These are phyloP conservation scores for Diadumene lineata DNA, from an alignment of 92 coral and sea anemone genomes.

Conservation along the genomic window DNA sequence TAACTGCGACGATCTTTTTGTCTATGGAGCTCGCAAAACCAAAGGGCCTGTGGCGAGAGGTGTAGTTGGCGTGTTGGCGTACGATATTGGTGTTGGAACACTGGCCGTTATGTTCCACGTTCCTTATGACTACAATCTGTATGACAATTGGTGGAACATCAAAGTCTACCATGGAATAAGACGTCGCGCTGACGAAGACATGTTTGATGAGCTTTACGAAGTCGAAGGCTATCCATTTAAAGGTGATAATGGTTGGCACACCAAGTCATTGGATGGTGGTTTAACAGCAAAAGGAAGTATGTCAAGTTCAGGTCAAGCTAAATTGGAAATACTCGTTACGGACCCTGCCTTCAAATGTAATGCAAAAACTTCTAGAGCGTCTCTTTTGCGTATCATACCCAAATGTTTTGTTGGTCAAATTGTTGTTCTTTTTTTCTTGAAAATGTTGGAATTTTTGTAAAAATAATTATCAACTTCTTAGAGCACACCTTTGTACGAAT, in stretches of 20 bases:
- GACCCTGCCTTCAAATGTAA: no score
- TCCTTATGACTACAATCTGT: constrained; percentile 47
- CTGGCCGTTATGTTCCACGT: constrained; percentile 53
- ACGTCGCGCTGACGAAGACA: constrained; percentile 10
- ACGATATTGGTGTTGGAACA: constrained; percentile 18
- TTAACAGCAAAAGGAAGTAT: not conserved
- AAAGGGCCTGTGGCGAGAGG: constrained; percentile 49
- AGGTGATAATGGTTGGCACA: constrained; percentile 16
- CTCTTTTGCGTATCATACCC: no score
- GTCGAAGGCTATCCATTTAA: constrained; percentile 1
- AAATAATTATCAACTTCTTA: no score
- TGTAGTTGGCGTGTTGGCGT: constrained; percentile 51
- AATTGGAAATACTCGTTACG: not conserved
- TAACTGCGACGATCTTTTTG: constrained; percentile 14
- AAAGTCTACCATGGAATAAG: constrained; percentile 35
- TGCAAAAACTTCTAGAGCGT: no score
- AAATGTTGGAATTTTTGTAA: no score
- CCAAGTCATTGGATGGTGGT: not conserved
- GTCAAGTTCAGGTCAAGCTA: constrained; percentile 6
- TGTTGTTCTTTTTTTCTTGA: no score
- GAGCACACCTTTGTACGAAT: no score
- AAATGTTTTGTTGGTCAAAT: no score
- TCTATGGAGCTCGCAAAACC: constrained; percentile 41
- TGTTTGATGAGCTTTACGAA: constrained; percentile 35
- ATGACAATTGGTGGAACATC: constrained; percentile 57